These are phyloP conservation scores for Drosophila punjabiensis DNA, from an alignment of 1,140 invertebrate genomes.

Conservation along the genomic window DNA sequence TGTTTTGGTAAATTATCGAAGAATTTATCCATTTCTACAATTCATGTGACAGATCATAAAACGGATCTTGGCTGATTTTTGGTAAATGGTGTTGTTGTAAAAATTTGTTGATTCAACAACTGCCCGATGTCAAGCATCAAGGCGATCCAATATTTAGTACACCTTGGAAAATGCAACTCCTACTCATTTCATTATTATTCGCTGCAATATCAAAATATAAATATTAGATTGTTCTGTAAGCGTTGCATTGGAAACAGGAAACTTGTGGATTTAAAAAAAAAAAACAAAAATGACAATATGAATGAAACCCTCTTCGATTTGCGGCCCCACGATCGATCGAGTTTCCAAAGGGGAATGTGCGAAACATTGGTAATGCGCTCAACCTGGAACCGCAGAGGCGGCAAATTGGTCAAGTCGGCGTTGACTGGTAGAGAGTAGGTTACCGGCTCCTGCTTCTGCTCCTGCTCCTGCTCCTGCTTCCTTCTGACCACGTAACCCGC, in stretches of 20 bases:
- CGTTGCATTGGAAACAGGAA: not conserved
- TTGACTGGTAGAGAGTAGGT: constrained; percentile 14
- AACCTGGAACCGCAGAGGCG: constrained; percentile 70
- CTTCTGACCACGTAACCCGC: constrained; percentile 29
- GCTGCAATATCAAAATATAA: too few relatives aligned
- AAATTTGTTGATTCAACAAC: too few relatives aligned
- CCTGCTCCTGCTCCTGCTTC: not conserved
- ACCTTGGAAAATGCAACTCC: too few relatives aligned
- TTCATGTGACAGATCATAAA: too few relatives aligned
- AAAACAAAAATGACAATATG: not conserved
- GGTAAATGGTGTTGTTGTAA: too few relatives aligned
- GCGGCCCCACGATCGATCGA: not conserved
- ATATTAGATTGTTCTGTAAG: too few relatives aligned
- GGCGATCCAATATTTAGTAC: too few relatives aligned
- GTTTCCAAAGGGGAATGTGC: not conserved
- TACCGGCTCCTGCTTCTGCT: constrained; percentile 2
- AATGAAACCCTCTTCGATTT: not conserved
- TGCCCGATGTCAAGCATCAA: too few relatives aligned
- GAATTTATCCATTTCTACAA: too few relatives aligned
- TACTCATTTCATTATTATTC: too few relatives aligned
- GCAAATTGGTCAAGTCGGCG: constrained; percentile 76
- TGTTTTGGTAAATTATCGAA: too few relatives aligned
- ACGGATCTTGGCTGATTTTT: too few relatives aligned
- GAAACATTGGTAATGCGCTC: constrained; percentile 56
- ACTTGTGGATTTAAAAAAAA: not conserved